Evolutionary conservation across 1,140 invertebrate species (phyloP).

Genomic region (Dolichoris vasculosae): DNA sequence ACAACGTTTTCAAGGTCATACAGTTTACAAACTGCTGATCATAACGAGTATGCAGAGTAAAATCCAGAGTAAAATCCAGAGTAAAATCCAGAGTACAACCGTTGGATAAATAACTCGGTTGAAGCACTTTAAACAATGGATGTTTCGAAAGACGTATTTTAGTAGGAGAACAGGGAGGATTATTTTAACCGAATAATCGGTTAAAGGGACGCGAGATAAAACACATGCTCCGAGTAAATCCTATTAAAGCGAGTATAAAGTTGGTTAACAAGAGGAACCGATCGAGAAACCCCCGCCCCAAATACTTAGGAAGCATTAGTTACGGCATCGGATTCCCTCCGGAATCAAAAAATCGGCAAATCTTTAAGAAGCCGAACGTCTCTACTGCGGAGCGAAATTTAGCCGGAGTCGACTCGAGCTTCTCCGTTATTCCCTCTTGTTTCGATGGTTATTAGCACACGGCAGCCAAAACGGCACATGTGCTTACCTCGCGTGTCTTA

Average conservation of each 20-base stretch:
- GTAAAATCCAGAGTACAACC: not conserved
- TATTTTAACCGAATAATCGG: not conserved
- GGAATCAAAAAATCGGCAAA: slow-evolving; percentile 15
- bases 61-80: not conserved
- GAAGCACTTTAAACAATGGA: not conserved
- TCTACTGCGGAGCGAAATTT: not conserved
- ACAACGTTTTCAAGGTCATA: too few relatives aligned
- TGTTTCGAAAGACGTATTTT: not conserved
- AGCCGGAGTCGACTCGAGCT: not conserved
- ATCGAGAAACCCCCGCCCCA: too few relatives aligned
- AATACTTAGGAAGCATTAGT: not conserved
- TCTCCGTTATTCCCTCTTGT: not conserved
- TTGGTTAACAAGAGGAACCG: not conserved
- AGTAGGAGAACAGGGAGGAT: not conserved
- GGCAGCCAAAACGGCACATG: not conserved
- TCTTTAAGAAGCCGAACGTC: slow-evolving; percentile 14
- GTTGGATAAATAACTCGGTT: not conserved
- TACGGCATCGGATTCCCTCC: not conserved
- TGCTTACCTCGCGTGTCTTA: slow-evolving; percentile 6
- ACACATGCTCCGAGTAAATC: not conserved
- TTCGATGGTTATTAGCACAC: slow-evolving; percentile 1
- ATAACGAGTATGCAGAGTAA: not conserved
- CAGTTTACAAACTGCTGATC: not conserved
- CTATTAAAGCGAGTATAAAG: not conserved
- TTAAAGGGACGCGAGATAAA: not conserved